Base-by-base conservation (phyloP, 2,797 vertebrate species). In the Scolopax bukidnonensis region DNA sequence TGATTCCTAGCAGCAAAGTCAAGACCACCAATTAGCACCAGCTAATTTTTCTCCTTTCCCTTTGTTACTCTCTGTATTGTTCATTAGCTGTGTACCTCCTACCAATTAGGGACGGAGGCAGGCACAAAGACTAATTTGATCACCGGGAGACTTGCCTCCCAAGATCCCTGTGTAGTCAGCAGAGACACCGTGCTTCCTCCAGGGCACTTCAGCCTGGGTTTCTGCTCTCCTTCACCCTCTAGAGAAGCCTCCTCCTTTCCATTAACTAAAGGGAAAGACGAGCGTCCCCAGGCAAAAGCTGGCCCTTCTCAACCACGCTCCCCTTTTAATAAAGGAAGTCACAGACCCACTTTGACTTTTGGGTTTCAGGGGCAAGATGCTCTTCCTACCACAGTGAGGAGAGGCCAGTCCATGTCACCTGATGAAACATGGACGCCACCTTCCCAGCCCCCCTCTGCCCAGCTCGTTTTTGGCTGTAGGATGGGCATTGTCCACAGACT, bases 401-500 rank as follows among this genome's bases (percentile, higher is more conserved):
- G n/a, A 15, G 60, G 36, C 47, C 45, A 1, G 2, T 30, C 73
- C 48, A 5, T 0, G 2, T 40, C 36, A 12, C n/a, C 30, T 1
- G 0, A 2, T 4, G 77, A 10, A n/a, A 5, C 3, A 1, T 0
- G 2, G 54, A 0, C 5, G 0, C 2, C 12, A 4, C 21, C 6
- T 0, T 13, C 56, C 54, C 18, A 0, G 2, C 7, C 30, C 14
- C 0, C 17, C 36, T 23, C 32, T 15, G 12, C 36, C 51, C 47
- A 6, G 33, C 6, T 45, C 28, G 13, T 3, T 25, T 32, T 9
- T 57, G 20, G 2, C 68, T 6, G 0, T 3, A 1, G 80, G 30
- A 6, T 67, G 2, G 0, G 2, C 1, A 0, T 4, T 40, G n/a
- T 4, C 76, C n/a, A 0, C 0, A 1, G 23, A 3, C 9, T 38